Conservation (phyloP, 2,113 vertebrate species). For the Bujurquina vittata region DNA sequence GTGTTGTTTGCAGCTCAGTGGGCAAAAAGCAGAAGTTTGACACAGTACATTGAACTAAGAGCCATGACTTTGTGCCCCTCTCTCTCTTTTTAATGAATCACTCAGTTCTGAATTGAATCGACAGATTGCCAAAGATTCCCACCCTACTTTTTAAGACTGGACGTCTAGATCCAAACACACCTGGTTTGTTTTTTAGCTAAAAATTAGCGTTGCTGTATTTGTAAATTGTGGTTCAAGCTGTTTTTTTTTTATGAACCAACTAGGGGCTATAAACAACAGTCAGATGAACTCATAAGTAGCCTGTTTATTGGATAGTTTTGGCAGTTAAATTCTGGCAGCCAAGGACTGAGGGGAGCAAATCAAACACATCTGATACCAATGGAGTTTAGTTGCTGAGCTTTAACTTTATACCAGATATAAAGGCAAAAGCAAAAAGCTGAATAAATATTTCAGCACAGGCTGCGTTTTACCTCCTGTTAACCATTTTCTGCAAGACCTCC, state of each 20-base stretch:
- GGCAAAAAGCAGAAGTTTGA: neutral
- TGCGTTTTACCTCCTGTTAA: slow-evolving; percentile 30
- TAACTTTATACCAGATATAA: slow-evolving; percentile 6
- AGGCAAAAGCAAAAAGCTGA: neutral
- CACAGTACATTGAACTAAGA: slow-evolving; percentile 5
- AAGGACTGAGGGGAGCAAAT: slow-evolving; percentile 3
- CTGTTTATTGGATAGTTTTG: slow-evolving; percentile 43
- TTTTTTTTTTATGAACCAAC: slow-evolving; percentile 18
- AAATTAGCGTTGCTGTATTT: slow-evolving; percentile 4
- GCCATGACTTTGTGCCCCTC: neutral
- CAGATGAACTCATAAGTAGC: slow-evolving; percentile 42
- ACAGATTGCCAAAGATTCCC: neutral
- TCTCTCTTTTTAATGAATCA: neutral
- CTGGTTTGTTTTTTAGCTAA: slow-evolving; percentile 14
- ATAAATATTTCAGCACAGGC: neutral
- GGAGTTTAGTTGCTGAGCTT: neutral
- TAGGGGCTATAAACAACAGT: slow-evolving; percentile 35
- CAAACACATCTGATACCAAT: slow-evolving; percentile 17
- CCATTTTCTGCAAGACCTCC: slow-evolving; percentile 40
- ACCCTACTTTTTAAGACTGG: slow-evolving; percentile 1
- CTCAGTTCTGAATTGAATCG: neutral
- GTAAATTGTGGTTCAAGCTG: slow-evolving; percentile 1
- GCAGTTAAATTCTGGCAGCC: slow-evolving; percentile 14
- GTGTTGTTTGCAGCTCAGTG: neutral
- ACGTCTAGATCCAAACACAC: neutral